Evolutionary conservation across 2,888 invertebrate species (phyloP).

Genomic region (Osmoderma eremita): DNA sequence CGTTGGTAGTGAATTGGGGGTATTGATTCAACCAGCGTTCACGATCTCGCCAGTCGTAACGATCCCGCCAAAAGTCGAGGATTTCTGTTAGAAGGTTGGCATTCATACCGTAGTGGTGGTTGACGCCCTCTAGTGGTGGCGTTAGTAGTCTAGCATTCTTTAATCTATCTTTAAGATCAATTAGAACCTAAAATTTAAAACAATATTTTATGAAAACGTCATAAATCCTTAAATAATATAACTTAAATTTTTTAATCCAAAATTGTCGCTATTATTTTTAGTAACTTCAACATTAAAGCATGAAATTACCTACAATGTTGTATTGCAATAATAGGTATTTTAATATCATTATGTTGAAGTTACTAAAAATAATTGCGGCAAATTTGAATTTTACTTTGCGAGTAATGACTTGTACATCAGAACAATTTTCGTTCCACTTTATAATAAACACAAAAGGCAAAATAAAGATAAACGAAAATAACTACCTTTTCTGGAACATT

Average conservation of each 20-base stretch:
- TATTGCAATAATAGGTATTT: too few relatives aligned
- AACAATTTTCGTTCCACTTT: too few relatives aligned
- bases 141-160: conserved; percentile 61
- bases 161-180: conserved; percentile 68
- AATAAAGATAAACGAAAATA: conserved; percentile 22
- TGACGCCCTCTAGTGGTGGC: conserved; percentile 72
- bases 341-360: too few relatives aligned
- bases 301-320: too few relatives aligned
- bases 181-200: conserved; percentile 46
- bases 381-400: too few relatives aligned
- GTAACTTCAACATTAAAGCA: too few relatives aligned
- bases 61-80: conserved; percentile 79
- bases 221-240: too few relatives aligned
- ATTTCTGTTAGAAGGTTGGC: conserved; percentile 73
- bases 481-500: conserved; percentile 69
- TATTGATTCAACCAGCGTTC: conserved; percentile 72
- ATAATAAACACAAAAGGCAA: too few relatives aligned
- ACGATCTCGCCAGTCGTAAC: conserved; percentile 75
- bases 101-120: conserved; percentile 86
- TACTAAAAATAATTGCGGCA: too few relatives aligned
- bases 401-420: too few relatives aligned
- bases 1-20: conserved; percentile 75
- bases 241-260: too few relatives aligned
- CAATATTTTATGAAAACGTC: conserved; percentile 12
- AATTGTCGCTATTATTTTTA: too few relatives aligned